Evolutionary conservation across 2,113 vertebrate genomes (phyloP).

Genomic region (Triplophysa dalaica): DNA sequence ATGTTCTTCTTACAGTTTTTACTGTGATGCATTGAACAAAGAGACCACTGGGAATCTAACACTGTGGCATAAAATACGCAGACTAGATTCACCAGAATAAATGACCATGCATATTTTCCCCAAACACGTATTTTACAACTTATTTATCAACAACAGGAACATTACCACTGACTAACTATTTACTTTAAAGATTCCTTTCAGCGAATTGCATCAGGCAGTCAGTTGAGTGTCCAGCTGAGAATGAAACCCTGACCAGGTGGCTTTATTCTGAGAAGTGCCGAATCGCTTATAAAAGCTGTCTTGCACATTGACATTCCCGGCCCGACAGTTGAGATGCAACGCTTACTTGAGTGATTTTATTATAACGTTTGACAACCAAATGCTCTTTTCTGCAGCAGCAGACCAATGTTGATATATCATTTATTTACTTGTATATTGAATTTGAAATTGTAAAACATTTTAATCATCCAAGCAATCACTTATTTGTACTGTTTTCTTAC

Average conservation of each 20-base stretch:
- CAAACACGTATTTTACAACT: neutral
- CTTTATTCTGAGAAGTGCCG: constrained; percentile 36
- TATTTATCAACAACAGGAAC: neutral
- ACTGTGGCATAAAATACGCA: neutral
- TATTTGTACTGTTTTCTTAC: neutral
- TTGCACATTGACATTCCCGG: constrained; percentile 45
- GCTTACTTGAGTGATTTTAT: constrained; percentile 46
- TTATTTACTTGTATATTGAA: no score
- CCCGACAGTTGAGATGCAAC: constrained; percentile 14
- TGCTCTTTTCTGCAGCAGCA: neutral
- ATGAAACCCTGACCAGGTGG: constrained; percentile 10
- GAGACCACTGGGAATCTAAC: neutral
- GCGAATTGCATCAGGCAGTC: neutral
- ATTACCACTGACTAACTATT: neutral
- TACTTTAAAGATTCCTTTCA: neutral
- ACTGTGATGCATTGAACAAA: neutral
- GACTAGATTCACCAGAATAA: neutral
- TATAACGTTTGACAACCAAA: constrained; percentile 24
- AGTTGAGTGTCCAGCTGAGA: neutral
- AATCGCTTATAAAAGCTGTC: constrained; percentile 37
- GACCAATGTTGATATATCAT: no score
- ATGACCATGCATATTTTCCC: neutral
- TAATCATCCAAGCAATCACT: no score
- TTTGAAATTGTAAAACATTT: no score
- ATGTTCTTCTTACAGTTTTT: neutral